Evolutionary conservation across 2,797 vertebrate species (phyloP).

Genomic region (Halcyon leucocephala): DNA sequence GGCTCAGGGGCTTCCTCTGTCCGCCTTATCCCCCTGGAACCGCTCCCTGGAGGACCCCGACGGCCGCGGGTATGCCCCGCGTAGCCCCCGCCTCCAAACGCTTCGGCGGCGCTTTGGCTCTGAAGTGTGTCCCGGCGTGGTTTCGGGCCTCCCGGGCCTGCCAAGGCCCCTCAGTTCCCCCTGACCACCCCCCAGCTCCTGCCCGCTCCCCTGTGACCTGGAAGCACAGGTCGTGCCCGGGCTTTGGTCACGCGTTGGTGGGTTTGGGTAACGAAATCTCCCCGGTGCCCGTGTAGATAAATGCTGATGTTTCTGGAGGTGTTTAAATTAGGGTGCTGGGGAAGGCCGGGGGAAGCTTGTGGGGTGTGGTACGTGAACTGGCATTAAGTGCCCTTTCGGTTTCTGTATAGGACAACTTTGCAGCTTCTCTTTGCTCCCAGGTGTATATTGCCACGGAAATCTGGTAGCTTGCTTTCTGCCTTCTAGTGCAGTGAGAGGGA

Average conservation of each 20-base stretch:
- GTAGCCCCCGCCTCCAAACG: rapidly evolving
- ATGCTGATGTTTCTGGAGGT: neutral
- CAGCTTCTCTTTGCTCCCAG: rapidly evolving
- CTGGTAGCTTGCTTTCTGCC: too few relatives aligned
- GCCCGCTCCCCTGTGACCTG: too few relatives aligned
- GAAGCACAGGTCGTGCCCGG: neutral
- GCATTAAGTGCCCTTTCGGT: neutral
- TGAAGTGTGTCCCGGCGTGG: neutral
- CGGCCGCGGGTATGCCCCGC: neutral
- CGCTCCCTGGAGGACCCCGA: neutral
- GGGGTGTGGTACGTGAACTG: rapidly evolving
- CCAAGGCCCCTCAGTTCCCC: neutral
- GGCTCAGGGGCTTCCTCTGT: neutral
- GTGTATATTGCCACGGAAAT: rapidly evolving
- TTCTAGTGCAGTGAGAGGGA: neutral
- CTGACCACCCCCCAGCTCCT: neutral
- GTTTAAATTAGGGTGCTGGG: rapidly evolving
- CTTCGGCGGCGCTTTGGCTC: neutral
- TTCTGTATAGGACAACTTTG: rapidly evolving
- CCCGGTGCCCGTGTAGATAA: neutral
- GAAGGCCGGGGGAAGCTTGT: neutral
- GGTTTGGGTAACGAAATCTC: too few relatives aligned
- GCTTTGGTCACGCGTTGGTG: neutral
- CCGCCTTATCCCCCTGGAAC: rapidly evolving
- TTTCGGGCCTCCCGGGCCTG: neutral